Evolutionary conservation across 2,888 invertebrate genomes (phyloP).

Genomic region (Ormyrus rosae): DNA sequence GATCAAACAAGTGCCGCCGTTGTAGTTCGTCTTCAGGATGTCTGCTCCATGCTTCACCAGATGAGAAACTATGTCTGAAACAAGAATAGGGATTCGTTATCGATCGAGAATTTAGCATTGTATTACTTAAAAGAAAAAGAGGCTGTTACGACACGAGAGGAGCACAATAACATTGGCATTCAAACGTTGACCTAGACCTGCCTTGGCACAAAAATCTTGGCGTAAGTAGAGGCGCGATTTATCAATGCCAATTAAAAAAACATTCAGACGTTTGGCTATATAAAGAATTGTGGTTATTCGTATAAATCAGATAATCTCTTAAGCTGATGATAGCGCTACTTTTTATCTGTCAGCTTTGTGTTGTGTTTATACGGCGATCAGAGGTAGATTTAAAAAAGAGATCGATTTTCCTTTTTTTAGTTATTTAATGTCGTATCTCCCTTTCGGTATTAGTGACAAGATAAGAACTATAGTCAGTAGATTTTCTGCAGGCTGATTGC

Average conservation of each 20-base stretch:
- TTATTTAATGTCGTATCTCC: no score
- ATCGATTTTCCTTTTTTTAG: no score
- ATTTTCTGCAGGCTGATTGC: no score
- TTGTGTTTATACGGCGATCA: no score
- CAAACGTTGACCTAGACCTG: slow-evolving; percentile 65
- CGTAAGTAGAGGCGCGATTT: slow-evolving; percentile 36
- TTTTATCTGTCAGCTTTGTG: no score
- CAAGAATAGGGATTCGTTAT: neutral
- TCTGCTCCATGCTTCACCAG: slow-evolving; percentile 89
- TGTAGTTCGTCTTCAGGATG: slow-evolving; percentile 89
- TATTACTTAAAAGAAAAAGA: slow-evolving; percentile 4
- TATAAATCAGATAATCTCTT: neutral
- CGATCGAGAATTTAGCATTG: slow-evolving; percentile 5
- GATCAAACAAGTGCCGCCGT: slow-evolving; percentile 95
- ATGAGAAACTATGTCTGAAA: slow-evolving; percentile 79
- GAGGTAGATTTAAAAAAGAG: no score
- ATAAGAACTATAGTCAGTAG: no score
- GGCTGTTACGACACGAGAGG: slow-evolving; percentile 16
- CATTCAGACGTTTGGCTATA: slow-evolving; percentile 39
- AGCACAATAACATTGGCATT: slow-evolving; percentile 58
- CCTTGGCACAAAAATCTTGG: slow-evolving; percentile 58
- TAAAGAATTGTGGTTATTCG: slow-evolving; percentile 21
- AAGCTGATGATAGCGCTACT: no score
- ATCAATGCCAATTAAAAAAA: slow-evolving; percentile 55
- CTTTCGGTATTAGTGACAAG: no score